A percentile compares a stretch with the other conserved stretches of the same genome.
These are phyloP conservation scores for Homalodisca vitripennis DNA, from an alignment of 1,140 invertebrate genomes.

Conservation along the genomic window DNA sequence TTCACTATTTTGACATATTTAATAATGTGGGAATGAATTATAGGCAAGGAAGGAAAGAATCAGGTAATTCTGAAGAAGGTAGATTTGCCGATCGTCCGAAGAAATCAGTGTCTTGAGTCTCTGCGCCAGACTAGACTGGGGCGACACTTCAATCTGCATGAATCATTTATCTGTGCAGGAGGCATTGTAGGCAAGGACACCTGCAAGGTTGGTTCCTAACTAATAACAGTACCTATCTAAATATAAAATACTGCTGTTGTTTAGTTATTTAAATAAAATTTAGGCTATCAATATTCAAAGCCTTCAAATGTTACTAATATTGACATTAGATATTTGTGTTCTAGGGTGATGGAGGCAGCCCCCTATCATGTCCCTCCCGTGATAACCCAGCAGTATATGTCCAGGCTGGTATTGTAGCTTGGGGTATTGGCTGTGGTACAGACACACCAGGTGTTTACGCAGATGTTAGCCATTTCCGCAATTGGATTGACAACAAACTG, in stretches of 20 bases:
- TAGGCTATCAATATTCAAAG: too few species aligned
- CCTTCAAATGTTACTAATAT: too few species aligned
- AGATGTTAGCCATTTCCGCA: not conserved
- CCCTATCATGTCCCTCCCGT: not conserved
- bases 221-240: too few species aligned
- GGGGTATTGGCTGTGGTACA: not conserved
- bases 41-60: constrained; percentile 57
- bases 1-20: too few species aligned
- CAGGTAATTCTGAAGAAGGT: constrained; percentile 71
- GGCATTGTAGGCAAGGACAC: constrained; percentile 61
- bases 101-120: constrained; percentile 54
- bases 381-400: not conserved
- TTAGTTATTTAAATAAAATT: too few species aligned
- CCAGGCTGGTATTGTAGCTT: not conserved
- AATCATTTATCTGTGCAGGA: constrained; percentile 73
- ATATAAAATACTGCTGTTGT: too few species aligned
- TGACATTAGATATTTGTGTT: too few species aligned
- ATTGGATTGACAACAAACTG: constrained; percentile 3
- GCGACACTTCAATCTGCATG: constrained; percentile 57
- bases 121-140: constrained; percentile 62
- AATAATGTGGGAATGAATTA: constrained; percentile 4
- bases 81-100: constrained; percentile 61
- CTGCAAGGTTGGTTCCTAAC: constrained; percentile 57
- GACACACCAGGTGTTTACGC: not conserved
- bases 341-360: constrained; percentile 4